phyloP scores from a whole-genome alignment of 2,888 invertebrate genomes.

The Pollenia amentaria region DNA sequence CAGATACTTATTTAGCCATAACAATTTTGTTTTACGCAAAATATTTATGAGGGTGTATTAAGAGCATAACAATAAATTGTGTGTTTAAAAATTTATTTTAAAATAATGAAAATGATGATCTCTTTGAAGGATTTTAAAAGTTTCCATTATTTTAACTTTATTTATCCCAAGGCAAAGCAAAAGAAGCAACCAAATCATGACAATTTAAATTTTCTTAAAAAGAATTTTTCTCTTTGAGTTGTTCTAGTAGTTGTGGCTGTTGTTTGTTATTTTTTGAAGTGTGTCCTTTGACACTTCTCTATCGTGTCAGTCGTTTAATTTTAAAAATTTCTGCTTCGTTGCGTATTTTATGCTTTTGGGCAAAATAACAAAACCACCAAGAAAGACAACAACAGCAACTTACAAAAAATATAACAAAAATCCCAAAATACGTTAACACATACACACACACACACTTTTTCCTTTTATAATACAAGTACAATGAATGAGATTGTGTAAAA shows the following conservation, averaged over 20 bases:
- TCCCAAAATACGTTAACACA: slow-evolving; percentile 47
- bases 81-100: slow-evolving; percentile 50
- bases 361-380: slow-evolving; percentile 75
- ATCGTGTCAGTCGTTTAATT: slow-evolving; percentile 54
- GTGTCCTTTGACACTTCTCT: slow-evolving; percentile 71
- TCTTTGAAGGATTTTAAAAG: slow-evolving; percentile 21
- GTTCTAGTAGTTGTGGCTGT: slow-evolving; percentile 20
- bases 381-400: slow-evolving; percentile 31
- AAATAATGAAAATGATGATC: slow-evolving; percentile 48
- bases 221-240: background rate
- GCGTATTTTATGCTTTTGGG: slow-evolving; percentile 76
- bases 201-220: slow-evolving; percentile 23
- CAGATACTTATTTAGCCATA: slow-evolving; percentile 42
- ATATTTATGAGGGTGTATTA: background rate
- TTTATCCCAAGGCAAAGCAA: slow-evolving; percentile 32
- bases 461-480: background rate
- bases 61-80: slow-evolving; percentile 39
- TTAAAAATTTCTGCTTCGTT: slow-evolving; percentile 80
- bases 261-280: slow-evolving; percentile 62
- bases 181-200: background rate
- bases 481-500: slow-evolving; percentile 43
- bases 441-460: slow-evolving; percentile 13
- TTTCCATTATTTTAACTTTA: background rate
- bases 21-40: slow-evolving; percentile 15
- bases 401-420: background rate